phyloP scores from a whole-genome alignment of 2,113 vertebrate species.

The Coturnix japonica region DNA sequence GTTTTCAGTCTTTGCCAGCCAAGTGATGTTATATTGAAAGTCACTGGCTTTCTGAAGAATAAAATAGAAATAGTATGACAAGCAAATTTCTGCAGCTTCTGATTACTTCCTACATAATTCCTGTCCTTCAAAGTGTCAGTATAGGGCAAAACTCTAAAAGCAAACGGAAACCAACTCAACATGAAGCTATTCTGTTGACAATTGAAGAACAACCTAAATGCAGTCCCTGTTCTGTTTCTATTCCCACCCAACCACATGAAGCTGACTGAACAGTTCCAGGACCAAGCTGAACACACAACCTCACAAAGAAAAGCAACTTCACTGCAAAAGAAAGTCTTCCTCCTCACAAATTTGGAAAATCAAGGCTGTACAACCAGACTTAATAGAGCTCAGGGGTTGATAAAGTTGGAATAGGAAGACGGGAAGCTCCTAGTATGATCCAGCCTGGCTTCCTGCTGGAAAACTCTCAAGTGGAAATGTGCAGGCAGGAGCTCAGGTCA shows the following conservation, averaged over 20 bases:
- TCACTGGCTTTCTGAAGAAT: neutral
- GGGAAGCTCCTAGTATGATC: neutral
- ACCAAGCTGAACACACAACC: neutral
- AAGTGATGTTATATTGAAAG: neutral
- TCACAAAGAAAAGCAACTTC: neutral
- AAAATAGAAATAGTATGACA: neutral
- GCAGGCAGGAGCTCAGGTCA: neutral
- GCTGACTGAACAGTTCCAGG: neutral
- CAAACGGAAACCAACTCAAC: neutral
- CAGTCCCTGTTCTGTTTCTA: neutral
- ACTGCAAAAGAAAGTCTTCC: neutral
- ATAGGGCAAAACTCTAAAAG: constrained; percentile 1
- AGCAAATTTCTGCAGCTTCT: neutral
- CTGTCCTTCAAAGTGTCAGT: neutral
- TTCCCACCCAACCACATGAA: neutral
- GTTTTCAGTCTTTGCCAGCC: neutral
- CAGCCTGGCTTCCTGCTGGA: neutral
- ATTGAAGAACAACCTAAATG: neutral
- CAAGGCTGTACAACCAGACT: neutral
- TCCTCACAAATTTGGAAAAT: neutral
- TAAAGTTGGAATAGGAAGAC: neutral
- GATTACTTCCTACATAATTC: neutral
- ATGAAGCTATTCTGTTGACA: neutral
- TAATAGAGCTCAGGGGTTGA: neutral
- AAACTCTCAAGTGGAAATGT: neutral